Conservation (phyloP, 2,113 vertebrate species). For the Mesoclemmys tuberculata region DNA sequence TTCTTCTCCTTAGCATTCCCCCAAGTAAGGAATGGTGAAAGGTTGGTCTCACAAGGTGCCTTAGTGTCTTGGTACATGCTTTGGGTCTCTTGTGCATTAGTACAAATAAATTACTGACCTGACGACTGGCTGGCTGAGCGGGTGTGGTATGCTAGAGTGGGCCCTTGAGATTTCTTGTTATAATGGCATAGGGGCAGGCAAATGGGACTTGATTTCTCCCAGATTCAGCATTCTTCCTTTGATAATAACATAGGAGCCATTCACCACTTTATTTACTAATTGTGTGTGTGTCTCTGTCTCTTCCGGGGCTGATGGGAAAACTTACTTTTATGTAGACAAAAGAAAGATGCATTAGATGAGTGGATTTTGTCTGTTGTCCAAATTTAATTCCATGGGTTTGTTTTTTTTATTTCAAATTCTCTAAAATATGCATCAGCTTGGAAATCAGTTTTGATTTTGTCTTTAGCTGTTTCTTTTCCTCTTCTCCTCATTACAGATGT, state of each 20-base stretch:
- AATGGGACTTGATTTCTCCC: background rate
- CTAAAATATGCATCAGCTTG: accelerated
- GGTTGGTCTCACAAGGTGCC: background rate
- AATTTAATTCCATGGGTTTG: background rate
- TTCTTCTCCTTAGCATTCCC: background rate
- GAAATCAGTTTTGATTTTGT: background rate
- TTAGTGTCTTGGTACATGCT: background rate
- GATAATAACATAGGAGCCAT: background rate
- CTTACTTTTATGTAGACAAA: background rate
- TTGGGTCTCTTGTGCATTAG: background rate
- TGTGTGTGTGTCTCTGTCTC: background rate
- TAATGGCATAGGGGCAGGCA: background rate
- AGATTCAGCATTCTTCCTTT: background rate
- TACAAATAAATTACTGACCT: background rate
- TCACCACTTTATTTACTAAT: background rate
- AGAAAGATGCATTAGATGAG: background rate
- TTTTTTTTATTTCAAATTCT: conserved; percentile 6
- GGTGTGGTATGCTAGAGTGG: background rate
- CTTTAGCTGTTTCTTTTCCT: background rate
- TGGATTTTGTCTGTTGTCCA: background rate
- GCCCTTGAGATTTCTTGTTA: background rate
- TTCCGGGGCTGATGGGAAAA: background rate
- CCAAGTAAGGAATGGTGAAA: background rate
- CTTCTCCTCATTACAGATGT: conserved; percentile 84
- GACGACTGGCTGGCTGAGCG: background rate